Conservation (phyloP, 2,113 vertebrate genomes). For the Columba janthina region DNA sequence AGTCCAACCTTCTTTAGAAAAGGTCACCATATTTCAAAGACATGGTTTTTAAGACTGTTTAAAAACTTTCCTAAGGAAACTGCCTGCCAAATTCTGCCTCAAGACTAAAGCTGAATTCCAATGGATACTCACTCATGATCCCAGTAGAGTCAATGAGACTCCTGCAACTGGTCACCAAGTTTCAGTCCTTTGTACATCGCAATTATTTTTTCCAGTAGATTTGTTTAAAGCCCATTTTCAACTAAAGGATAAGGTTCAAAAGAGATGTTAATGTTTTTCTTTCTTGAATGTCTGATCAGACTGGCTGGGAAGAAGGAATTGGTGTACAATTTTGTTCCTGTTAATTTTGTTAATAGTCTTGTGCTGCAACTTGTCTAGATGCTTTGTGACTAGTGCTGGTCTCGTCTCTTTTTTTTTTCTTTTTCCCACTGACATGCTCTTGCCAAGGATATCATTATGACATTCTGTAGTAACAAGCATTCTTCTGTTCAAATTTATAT, state of each 20-base stretch:
- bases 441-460: slow-evolving; percentile 87
- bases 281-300: not conserved
- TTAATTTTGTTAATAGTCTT: slow-evolving; percentile 32
- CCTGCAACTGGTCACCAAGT: not conserved
- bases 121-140: not conserved
- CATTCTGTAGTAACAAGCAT: slow-evolving; percentile 90
- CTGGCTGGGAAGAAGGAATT: not conserved
- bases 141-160: not conserved
- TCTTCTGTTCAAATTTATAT: slow-evolving; percentile 95
- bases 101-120: not conserved
- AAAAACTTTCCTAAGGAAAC: not conserved
- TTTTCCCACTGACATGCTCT: slow-evolving; percentile 72
- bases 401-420: slow-evolving; percentile 61
- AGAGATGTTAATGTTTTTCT: not conserved
- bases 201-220: not conserved
- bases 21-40: not conserved
- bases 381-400: slow-evolving; percentile 60
- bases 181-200: not conserved
- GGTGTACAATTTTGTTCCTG: not conserved
- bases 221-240: not conserved
- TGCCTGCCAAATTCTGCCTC: not conserved
- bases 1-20: not conserved
- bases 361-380: not conserved
- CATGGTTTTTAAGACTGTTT: not conserved
- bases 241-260: not conserved